Percentiles rank a stretch among this genome's conserved stretches.
Conservation (phyloP, 2,113 vertebrate species). For the Axis porcinus region DNA sequence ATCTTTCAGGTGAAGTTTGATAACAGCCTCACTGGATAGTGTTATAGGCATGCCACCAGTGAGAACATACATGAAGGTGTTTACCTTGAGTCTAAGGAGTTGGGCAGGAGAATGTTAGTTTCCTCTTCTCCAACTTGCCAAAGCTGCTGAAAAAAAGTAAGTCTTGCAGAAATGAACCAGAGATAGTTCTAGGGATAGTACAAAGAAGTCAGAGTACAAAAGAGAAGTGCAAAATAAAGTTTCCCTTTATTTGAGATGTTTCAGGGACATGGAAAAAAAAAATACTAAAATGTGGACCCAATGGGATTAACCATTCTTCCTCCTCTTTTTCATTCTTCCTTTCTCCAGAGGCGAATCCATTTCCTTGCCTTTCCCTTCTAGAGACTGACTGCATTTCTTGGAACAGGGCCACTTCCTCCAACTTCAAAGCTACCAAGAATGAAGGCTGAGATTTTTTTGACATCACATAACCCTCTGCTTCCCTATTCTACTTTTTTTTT, state of each 20-base stretch:
- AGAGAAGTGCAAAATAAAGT: neutral
- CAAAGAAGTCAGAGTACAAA: neutral
- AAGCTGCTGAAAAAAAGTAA: neutral
- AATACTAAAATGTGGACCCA: neutral
- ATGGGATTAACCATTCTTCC: neutral
- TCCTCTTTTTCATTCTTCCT: no score
- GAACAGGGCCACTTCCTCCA: neutral
- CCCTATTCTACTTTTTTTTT: neutral
- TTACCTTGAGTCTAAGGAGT: neutral
- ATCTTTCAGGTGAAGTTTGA: neutral
- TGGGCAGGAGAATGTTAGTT: neutral
- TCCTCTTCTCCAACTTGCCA: neutral
- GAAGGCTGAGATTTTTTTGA: neutral
- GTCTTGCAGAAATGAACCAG: neutral
- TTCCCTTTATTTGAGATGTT: neutral
- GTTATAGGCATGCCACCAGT: neutral
- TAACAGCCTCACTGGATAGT: neutral
- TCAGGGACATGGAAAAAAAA: neutral
- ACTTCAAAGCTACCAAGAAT: neutral
- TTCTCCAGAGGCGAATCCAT: neutral
- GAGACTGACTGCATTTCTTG: neutral
- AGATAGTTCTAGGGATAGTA: neutral
- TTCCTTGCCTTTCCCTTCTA: neutral
- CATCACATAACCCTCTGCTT: neutral
- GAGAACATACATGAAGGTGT: neutral